A percentile compares a stretch with the other conserved stretches of the same genome.
Evolutionary conservation across 1,140 invertebrate genomes (phyloP).

Genomic region (Berghia stephanieae): DNA sequence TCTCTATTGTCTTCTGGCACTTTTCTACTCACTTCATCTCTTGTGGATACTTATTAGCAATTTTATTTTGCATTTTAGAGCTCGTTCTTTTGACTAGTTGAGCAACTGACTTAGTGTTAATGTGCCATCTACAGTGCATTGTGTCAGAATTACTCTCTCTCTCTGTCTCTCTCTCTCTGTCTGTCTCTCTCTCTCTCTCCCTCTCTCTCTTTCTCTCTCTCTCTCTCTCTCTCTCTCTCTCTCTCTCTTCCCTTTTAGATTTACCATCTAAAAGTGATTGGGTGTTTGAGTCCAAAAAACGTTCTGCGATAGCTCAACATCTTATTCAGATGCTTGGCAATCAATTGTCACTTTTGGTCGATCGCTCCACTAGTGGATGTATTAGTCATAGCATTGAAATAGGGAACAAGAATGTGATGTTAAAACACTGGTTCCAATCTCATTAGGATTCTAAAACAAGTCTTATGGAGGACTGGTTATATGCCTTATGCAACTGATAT

Average conservation of each 20-base stretch:
- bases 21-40: no score
- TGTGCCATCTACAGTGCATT: not conserved
- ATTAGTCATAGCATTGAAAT: no score
- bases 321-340: not conserved
- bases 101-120: not conserved
- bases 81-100: not conserved
- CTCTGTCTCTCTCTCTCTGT: slow-evolving; percentile 3
- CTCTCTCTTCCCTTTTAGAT: not conserved
- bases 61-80: not conserved
- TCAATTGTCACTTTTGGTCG: not conserved
- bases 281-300: not conserved
- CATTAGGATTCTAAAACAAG: not conserved
- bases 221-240: slow-evolving; percentile 10
- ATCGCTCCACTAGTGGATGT: not conserved
- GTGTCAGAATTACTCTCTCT: not conserved
- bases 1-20: no score
- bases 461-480: slow-evolving; percentile 4
- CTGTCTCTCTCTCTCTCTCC: not conserved
- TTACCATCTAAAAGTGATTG: not conserved
- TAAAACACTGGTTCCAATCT: no score
- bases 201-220: slow-evolving; percentile 14
- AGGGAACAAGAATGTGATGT: no score
- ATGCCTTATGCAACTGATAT: no score
- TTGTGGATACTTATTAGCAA: not conserved
- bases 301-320: no score